Conservation (phyloP, 2,888 invertebrate species). For the Pycnomerus fuliginosus region DNA sequence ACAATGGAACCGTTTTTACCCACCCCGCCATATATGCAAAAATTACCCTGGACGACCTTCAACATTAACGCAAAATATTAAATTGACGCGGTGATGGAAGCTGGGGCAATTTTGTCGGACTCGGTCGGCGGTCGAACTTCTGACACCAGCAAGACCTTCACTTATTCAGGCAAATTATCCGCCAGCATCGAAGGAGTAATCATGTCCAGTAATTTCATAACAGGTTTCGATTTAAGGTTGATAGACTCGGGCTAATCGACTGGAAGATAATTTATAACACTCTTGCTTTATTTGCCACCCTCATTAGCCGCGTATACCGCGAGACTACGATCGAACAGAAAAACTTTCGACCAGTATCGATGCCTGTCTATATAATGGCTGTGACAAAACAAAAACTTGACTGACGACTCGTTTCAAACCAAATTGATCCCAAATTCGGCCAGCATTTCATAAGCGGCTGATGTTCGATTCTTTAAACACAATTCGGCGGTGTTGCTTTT, state of each 20-base stretch:
- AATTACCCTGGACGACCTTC: too few species aligned
- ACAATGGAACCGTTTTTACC: slow-evolving; percentile 42
- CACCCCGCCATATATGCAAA: too few species aligned
- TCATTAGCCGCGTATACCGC: slow-evolving; percentile 48
- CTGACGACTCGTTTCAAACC: slow-evolving; percentile 45
- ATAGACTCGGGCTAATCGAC: slow-evolving; percentile 53
- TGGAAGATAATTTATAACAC: slow-evolving; percentile 51
- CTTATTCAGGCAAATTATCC: slow-evolving; percentile 50
- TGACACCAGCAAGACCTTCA: slow-evolving; percentile 30
- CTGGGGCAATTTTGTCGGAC: slow-evolving; percentile 8
- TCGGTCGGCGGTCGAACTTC: slow-evolving; percentile 21
- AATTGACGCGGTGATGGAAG: slow-evolving; percentile 6
- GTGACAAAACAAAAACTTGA: slow-evolving; percentile 53
- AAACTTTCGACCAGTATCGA: slow-evolving; percentile 49
- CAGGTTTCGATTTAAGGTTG: slow-evolving; percentile 53
- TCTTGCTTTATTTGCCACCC: slow-evolving; percentile 53
- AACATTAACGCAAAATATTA: too few species aligned
- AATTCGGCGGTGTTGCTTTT: slow-evolving; percentile 20
- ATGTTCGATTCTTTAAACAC: slow-evolving; percentile 5
- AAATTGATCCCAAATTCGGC: slow-evolving; percentile 46
- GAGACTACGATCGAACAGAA: slow-evolving; percentile 41
- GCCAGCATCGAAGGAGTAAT: slow-evolving; percentile 47
- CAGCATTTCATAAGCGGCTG: slow-evolving; percentile 11
- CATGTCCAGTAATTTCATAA: slow-evolving; percentile 52
- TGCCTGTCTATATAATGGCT: slow-evolving; percentile 50